Conservation (phyloP, 2,888 invertebrate species). For the Deroplatys truncata region DNA sequence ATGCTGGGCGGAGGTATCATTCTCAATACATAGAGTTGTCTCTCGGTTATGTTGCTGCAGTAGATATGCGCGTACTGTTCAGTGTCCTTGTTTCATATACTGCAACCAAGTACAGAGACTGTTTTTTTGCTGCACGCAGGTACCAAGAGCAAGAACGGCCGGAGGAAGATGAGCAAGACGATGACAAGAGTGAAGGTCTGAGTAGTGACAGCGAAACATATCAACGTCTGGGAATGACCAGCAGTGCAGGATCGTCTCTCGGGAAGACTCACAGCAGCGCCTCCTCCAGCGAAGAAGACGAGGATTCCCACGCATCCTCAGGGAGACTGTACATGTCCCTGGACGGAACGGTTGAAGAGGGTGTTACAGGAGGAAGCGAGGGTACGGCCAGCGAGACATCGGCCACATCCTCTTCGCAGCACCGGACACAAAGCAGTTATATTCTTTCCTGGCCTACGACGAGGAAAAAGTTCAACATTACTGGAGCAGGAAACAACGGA, state of each 20-base stretch:
- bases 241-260: conserved; percentile 28
- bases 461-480: conserved; percentile 36
- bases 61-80: too few relatives aligned
- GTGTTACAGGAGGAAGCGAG: background rate
- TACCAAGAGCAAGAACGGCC: background rate
- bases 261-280: conserved; percentile 34
- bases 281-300: background rate
- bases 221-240: conserved; percentile 29
- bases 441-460: conserved; percentile 54
- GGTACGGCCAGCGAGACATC: conserved; percentile 3
- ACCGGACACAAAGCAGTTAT: conserved; percentile 9
- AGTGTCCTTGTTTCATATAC: too few relatives aligned
- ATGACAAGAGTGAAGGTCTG: conserved; percentile 25
- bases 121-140: background rate
- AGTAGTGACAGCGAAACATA: conserved; percentile 37
- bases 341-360: conserved; percentile 37
- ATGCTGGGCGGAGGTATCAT: too few relatives aligned
- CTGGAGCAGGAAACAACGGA: background rate
- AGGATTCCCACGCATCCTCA: conserved; percentile 39
- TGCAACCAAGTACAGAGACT: too few relatives aligned
- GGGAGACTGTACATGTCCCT: conserved; percentile 44
- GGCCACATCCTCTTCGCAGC: background rate
- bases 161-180: conserved; percentile 29
- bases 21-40: too few relatives aligned
- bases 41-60: too few relatives aligned